Percentiles rank a stretch among this genome's conserved stretches.
Conservation (phyloP, 2,797 vertebrate genomes). For the Sorex maritimensis region DNA sequence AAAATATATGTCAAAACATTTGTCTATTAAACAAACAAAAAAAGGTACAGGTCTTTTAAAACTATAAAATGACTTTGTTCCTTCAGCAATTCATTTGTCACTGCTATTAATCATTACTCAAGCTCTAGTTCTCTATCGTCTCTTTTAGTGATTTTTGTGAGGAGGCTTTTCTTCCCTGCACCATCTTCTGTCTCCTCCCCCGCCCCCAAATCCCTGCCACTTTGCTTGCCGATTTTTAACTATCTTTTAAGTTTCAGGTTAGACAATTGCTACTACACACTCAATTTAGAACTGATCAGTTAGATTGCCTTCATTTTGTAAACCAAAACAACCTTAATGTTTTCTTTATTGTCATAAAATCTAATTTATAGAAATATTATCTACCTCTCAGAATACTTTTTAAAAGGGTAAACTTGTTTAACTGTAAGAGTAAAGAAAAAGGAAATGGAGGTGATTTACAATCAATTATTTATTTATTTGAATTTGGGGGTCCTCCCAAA, state of each 20-base stretch:
- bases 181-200: neutral
- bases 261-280: neutral
- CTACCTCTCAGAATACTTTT: neutral
- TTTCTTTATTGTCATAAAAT: neutral
- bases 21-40: neutral
- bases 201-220: neutral
- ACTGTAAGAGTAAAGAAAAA: conserved; percentile 38
- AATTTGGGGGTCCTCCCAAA: too few relatives aligned
- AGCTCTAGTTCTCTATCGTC: neutral
- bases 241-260: conserved; percentile 5
- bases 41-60: conserved; percentile 25
- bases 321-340: neutral
- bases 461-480: neutral
- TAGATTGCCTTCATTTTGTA: conserved; percentile 1
- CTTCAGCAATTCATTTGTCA: neutral
- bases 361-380: conserved; percentile 26
- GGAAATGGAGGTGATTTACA: conserved; percentile 12
- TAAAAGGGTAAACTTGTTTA: conserved; percentile 6
- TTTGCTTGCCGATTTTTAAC: neutral
- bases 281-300: neutral
- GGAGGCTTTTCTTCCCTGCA: neutral
- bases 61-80: neutral
- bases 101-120: neutral
- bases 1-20: conserved; percentile 14
- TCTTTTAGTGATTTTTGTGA: neutral